A percentile compares a stretch with the other conserved stretches of the same genome.
phyloP scores from a whole-genome alignment of 1,140 invertebrate genomes.

The Dendrolimus punctatus region DNA sequence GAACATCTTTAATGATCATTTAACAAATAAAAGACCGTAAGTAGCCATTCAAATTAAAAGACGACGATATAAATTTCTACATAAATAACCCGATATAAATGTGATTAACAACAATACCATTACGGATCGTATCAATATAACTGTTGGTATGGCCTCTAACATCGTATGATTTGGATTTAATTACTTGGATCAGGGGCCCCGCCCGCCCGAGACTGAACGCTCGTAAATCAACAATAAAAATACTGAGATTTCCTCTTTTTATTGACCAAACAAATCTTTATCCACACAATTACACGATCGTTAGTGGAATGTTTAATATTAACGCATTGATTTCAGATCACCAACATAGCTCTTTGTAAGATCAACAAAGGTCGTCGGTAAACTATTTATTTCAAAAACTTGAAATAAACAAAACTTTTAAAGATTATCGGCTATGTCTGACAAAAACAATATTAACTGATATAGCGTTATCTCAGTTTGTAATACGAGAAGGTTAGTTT shows the following conservation, averaged over 20 bases:
- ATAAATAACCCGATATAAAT: slow-evolving; percentile 23
- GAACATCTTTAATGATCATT: slow-evolving; percentile 15
- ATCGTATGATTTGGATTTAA: slow-evolving; percentile 51
- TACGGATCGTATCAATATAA: slow-evolving; percentile 32
- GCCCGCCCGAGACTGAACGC: slow-evolving; percentile 34
- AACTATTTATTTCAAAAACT: no score
- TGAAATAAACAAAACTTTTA: neutral
- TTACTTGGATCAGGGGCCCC: slow-evolving; percentile 42
- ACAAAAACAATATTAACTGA: slow-evolving; percentile 30
- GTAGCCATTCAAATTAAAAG: slow-evolving; percentile 17
- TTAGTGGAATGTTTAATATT: slow-evolving; percentile 50
- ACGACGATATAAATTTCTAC: slow-evolving; percentile 12
- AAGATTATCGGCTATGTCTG: neutral
- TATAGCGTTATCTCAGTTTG: slow-evolving; percentile 44
- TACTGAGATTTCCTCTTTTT: slow-evolving; percentile 41
- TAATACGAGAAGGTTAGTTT: slow-evolving; percentile 48
- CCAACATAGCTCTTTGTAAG: slow-evolving; percentile 7
- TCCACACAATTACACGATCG: slow-evolving; percentile 59
- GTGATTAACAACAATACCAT: slow-evolving; percentile 32
- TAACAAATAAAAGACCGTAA: slow-evolving; percentile 19
- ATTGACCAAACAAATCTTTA: slow-evolving; percentile 59
- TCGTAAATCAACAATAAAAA: slow-evolving; percentile 64
- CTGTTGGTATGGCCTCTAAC: slow-evolving; percentile 29
- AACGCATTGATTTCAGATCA: slow-evolving; percentile 29
- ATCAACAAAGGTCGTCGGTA: no score